Base-by-base conservation (phyloP, 2,888 invertebrate species). In the Phlogophora meticulosa region DNA sequence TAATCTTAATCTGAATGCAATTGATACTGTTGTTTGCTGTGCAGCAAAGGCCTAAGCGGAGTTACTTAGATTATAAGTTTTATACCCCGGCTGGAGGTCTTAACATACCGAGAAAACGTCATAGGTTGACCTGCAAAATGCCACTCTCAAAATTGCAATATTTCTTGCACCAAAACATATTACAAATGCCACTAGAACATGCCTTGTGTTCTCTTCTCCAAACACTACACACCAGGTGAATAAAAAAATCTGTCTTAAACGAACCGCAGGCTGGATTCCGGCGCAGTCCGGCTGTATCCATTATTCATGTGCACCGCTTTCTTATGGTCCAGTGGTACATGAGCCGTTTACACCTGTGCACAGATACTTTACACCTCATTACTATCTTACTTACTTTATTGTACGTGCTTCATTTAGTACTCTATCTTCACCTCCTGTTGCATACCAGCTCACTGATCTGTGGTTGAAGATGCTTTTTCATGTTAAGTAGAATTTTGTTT, bases 261-360 rank as follows among this genome's bases (percentile, higher is more conserved):
- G 84, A 87, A 81, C 81, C 72, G 66, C 84, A 79, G 85, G 76
- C 80, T 72, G 81, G 78, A 86, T 87, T 85, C 86, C 79, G 66
- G 45, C 62, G 76, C 69, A 57, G 81, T 63, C 69, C 13, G 57
- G 48, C 63, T 70, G 72, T 73, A 87, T 90, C 83, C 89, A 90
- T 90, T 88, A 91, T 91, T 91, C 90, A 90, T 85, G 76, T 71
- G 81, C 79, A 80, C 82, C 80, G 82, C 87, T 88, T 90, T 91
- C 91, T 90, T 89, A 81, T 48, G 55, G 28, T 11, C 22, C 71
- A 79, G 76, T 79, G 82, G 71, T 78, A 28, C 46, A 48, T 28
- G 24, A 55, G 38, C 7, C n/a, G 32, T 43, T 49, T 72, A 43
- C 70, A 70, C 64, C 38, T 72, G 64, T 28, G 17, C n/a, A 11